A percentile compares a stretch with the other conserved stretches of the same genome.
Evolutionary conservation across 2,888 invertebrate genomes (phyloP).

Genomic region (Ditylenchus weischeri): DNA sequence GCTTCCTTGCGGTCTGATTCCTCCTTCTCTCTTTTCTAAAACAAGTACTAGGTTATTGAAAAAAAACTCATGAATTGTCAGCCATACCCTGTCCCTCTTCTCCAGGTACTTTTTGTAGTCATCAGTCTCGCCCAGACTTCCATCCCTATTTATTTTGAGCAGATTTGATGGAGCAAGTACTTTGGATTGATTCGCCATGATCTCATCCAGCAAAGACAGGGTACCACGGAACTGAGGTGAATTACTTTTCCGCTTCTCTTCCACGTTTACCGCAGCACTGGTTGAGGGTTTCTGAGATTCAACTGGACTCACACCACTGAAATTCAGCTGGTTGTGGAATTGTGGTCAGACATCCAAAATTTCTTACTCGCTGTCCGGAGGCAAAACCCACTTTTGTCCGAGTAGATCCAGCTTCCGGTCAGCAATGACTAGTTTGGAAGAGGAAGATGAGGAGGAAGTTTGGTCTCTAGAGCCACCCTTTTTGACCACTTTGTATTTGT

Average conservation of each 20-base stretch:
- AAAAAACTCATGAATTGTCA: too few species aligned
- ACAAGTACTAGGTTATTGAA: too few species aligned
- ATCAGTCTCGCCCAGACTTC: conserved; percentile 18
- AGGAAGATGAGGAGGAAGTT: background rate
- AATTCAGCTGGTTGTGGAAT: too few species aligned
- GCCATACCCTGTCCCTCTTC: background rate
- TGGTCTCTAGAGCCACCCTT: background rate
- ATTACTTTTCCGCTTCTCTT: background rate
- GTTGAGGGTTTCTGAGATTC: too few species aligned
- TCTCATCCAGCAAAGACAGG: conserved; percentile 17
- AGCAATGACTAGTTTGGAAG: background rate
- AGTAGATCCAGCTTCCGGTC: conserved; percentile 1
- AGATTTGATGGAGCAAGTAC: conserved; percentile 18
- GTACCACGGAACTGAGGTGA: background rate
- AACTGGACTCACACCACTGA: too few species aligned
- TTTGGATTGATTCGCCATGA: conserved; percentile 20
- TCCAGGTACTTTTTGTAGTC: conserved; percentile 16
- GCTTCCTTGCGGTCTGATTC: too few species aligned
- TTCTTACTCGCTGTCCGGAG: conserved; percentile 3
- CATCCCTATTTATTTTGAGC: conserved; percentile 21
- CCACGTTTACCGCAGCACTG: background rate
- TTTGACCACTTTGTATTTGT: conserved; percentile 11
- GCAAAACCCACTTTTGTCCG: conserved; percentile 5
- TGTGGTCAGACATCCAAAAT: too few species aligned
- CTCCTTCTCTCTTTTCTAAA: too few species aligned